Percentiles rank a stretch among this genome's conserved stretches.
These are phyloP conservation scores for Urechis unicinctus DNA, from an alignment of 2,888 invertebrate genomes.

Conservation along the genomic window DNA sequence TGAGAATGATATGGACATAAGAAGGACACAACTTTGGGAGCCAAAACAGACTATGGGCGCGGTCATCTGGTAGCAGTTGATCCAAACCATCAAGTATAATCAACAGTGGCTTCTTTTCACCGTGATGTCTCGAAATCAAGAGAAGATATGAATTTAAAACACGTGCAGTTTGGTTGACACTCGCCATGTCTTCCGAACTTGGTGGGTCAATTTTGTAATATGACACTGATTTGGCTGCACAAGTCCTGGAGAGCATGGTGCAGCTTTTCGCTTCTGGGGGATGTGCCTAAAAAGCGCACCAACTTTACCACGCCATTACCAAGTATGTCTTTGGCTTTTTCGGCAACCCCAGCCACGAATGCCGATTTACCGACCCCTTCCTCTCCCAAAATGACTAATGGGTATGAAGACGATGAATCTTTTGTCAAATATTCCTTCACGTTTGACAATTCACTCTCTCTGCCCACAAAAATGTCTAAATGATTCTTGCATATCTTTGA, in stretches of 20 bases:
- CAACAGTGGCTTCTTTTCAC: slow-evolving; percentile 12
- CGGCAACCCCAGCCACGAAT: background rate
- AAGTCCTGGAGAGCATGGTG: background rate
- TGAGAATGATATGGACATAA: slow-evolving; percentile 9
- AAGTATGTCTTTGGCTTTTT: background rate
- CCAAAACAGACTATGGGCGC: slow-evolving; percentile 12
- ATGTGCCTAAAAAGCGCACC: background rate
- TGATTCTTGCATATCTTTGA: background rate
- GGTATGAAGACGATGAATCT: background rate
- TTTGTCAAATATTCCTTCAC: background rate
- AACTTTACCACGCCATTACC: background rate
- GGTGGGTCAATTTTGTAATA: slow-evolving; percentile 13
- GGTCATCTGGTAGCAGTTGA: slow-evolving; percentile 1
- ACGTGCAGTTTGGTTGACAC: background rate
- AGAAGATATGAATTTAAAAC: background rate
- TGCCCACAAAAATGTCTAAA: background rate
- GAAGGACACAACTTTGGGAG: slow-evolving; percentile 10
- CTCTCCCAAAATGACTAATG: background rate
- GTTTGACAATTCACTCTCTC: background rate
- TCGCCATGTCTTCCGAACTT: background rate
- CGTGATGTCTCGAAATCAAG: slow-evolving; percentile 10
- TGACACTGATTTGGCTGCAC: background rate
- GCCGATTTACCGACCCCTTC: background rate
- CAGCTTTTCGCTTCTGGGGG: background rate
- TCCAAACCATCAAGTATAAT: slow-evolving; percentile 12